phyloP scores from a whole-genome alignment of 2,113 vertebrate genomes.

The Panurus biarmicus region DNA sequence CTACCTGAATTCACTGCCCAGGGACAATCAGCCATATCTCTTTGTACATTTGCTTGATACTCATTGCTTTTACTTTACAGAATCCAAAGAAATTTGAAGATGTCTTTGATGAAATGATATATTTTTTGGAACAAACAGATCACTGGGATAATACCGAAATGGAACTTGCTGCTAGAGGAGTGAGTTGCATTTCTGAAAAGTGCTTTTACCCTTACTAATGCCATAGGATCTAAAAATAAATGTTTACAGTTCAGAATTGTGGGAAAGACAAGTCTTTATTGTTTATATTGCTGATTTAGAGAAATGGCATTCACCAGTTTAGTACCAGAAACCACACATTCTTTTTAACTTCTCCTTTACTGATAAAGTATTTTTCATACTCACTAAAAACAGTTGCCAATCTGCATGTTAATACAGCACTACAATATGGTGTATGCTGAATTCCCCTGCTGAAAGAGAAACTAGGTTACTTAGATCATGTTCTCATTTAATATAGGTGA shows the following conservation, averaged over 20 bases:
- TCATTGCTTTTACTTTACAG: conserved; percentile 61
- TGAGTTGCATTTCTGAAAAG: conserved; percentile 59
- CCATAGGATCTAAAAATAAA: background rate
- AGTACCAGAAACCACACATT: background rate
- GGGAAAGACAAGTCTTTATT: background rate
- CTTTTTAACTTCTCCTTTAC: background rate
- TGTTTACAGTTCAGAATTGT: background rate
- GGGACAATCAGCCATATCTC: background rate
- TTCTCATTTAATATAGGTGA: conserved; percentile 78
- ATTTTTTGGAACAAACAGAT: conserved; percentile 86
- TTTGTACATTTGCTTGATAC: background rate
- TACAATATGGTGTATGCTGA: background rate
- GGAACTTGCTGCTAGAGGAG: conserved; percentile 89
- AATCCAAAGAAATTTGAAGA: conserved; percentile 95
- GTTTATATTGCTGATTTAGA: background rate
- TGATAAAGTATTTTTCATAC: background rate
- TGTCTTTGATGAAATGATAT: conserved; percentile 93
- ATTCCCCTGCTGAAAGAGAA: background rate
- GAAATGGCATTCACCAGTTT: background rate
- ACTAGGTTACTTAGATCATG: conserved; percentile 1
- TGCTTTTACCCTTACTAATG: background rate
- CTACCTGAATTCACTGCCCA: background rate
- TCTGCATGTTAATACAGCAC: background rate
- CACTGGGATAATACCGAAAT: conserved; percentile 89
- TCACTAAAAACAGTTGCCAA: background rate